These are phyloP conservation scores for Nettapus auritus DNA, from an alignment of 2,113 vertebrate genomes.

Conservation along the genomic window DNA sequence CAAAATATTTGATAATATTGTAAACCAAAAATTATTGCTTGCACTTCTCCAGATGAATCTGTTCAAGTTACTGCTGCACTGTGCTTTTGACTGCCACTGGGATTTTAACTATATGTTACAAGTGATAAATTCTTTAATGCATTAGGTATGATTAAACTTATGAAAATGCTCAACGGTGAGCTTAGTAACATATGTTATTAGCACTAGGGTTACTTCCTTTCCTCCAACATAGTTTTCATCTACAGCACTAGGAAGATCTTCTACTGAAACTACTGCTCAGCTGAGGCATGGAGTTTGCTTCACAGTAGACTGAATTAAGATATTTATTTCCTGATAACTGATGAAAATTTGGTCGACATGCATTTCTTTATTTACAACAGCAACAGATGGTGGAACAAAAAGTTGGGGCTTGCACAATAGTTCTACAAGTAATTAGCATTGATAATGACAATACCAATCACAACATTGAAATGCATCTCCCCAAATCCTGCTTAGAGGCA, in stretches of 20 bases:
- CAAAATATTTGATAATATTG: slow-evolving; percentile 2
- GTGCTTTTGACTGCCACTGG: not conserved
- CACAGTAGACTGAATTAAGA: not conserved
- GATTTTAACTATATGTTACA: not conserved
- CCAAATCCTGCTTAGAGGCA: not conserved
- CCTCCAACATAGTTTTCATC: not conserved
- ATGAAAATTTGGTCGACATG: accelerated
- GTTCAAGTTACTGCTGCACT: not conserved
- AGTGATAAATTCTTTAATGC: not conserved
- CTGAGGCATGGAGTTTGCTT: not conserved
- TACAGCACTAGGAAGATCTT: not conserved
- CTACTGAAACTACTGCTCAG: not conserved
- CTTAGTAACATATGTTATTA: not conserved
- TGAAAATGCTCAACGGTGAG: not conserved
- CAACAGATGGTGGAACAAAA: not conserved
- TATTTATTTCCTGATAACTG: not conserved
- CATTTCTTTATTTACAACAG: not conserved
- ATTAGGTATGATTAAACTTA: not conserved
- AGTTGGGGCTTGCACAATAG: not conserved
- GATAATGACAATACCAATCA: not conserved
- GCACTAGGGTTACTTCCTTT: not conserved
- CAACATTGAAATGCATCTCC: not conserved
- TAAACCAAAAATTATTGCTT: not conserved
- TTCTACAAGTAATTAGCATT: not conserved
- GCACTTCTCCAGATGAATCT: not conserved